A percentile compares a stretch with the other conserved stretches of the same genome.
These are phyloP conservation scores for Psammodynastes pulverulentus DNA, from an alignment of 2,113 vertebrate genomes.

Conservation along the genomic window DNA sequence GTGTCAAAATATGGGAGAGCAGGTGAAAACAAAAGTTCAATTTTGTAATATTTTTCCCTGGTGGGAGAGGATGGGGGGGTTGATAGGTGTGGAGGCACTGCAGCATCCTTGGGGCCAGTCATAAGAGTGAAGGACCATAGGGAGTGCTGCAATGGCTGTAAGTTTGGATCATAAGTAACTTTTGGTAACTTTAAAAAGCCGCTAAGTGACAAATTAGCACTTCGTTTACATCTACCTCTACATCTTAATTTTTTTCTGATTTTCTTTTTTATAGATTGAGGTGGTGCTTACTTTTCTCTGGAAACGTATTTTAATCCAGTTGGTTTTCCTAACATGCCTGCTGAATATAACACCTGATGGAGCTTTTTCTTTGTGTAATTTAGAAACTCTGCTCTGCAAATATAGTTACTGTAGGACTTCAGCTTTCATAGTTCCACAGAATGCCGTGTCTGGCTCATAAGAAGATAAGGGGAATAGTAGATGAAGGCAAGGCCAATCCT, in stretches of 20 bases:
- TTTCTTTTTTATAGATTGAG: not conserved
- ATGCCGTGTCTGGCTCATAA: conserved; percentile 45
- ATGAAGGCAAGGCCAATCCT: conserved; percentile 47
- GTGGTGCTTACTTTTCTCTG: conserved; percentile 43
- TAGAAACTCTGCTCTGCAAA: conserved; percentile 45
- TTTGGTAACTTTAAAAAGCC: not conserved
- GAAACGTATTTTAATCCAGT: conserved; percentile 35
- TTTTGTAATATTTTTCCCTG: not conserved
- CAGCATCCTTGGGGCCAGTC: not conserved
- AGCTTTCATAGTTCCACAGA: conserved; percentile 41
- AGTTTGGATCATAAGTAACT: not conserved
- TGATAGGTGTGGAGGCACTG: not conserved
- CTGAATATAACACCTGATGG: conserved; percentile 29
- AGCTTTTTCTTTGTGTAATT: conserved; percentile 54
- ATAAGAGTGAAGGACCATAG: not conserved
- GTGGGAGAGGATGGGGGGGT: not conserved
- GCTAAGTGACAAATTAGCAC: no score
- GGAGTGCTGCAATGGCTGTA: not conserved
- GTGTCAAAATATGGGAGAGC: not conserved
- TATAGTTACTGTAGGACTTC: conserved; percentile 23
- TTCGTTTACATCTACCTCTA: no score
- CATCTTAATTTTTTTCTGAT: conserved; percentile 32
- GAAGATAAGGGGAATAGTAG: conserved; percentile 56
- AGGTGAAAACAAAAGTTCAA: not conserved
- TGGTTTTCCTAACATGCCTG: conserved; percentile 1